These are phyloP conservation scores for Drosophila bocki DNA, from an alignment of 1,140 invertebrate species.

Conservation along the genomic window DNA sequence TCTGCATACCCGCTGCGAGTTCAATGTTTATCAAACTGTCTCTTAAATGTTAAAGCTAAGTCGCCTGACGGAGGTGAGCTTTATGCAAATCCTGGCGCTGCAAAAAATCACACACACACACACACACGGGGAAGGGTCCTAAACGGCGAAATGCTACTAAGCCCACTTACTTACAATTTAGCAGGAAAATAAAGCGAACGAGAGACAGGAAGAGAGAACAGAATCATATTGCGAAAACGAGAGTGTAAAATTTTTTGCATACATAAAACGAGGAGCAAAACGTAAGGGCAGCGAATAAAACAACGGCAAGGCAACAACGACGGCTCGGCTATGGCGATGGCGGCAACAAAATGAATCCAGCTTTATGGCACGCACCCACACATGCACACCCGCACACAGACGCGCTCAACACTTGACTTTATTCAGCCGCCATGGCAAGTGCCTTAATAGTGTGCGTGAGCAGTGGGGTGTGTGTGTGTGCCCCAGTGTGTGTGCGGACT, in stretches of 20 bases:
- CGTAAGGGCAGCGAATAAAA: conserved; percentile 52
- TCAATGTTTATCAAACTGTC: conserved; percentile 70
- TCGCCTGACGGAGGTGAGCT: conserved; percentile 61
- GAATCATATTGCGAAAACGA: conserved; percentile 73
- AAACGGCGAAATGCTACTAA: conserved; percentile 81
- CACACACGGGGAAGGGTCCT: conserved; percentile 36
- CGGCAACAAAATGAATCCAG: conserved; percentile 74
- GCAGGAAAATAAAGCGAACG: conserved; percentile 58
- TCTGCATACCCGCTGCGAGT: conserved; percentile 18
- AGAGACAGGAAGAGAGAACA: conserved; percentile 48
- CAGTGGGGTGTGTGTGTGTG: conserved; percentile 19
- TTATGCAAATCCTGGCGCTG: conserved; percentile 72
- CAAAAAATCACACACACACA: conserved; percentile 47
- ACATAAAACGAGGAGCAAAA: conserved; percentile 66
- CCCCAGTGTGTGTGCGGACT: conserved; percentile 58
- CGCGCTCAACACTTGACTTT: conserved; percentile 75
- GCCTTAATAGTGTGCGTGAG: conserved; percentile 75
- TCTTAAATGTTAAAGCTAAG: conserved; percentile 69
- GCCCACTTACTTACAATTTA: conserved; percentile 84
- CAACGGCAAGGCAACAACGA: conserved; percentile 28
- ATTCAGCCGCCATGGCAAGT: conserved; percentile 64
- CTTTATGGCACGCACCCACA: conserved; percentile 74
- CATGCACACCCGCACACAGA: conserved; percentile 18
- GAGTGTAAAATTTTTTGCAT: conserved; percentile 81
- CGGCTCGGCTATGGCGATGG: background rate